Evolutionary conservation across 2,888 invertebrate species (phyloP).

Genomic region (Synergus itoensis): DNA sequence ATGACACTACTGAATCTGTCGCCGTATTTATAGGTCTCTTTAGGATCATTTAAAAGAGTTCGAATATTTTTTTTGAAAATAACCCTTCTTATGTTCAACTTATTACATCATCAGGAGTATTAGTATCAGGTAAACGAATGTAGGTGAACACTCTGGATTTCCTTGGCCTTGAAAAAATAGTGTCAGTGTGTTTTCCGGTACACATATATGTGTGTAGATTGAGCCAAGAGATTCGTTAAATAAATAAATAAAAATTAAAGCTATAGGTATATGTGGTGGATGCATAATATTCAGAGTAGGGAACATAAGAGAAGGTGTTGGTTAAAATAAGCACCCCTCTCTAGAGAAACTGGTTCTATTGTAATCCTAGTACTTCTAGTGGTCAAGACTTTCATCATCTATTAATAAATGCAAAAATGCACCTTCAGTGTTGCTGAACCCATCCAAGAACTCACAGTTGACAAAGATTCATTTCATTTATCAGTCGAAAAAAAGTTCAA

Average conservation of each 20-base stretch:
- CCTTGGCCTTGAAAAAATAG: conserved; percentile 13
- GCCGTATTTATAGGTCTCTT: conserved; percentile 14
- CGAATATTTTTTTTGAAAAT: neutral
- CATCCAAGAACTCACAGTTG: neutral
- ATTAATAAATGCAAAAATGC: neutral
- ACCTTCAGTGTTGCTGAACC: neutral
- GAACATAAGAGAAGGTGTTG: neutral
- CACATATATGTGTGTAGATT: neutral
- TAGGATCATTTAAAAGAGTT: neutral
- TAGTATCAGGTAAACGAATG: neutral
- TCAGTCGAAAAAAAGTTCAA: too few species aligned
- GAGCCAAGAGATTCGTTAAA: neutral
- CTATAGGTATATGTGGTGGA: neutral
- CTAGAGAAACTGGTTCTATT: neutral
- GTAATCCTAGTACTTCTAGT: neutral
- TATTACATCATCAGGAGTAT: conserved; percentile 11
- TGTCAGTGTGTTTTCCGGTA: neutral
- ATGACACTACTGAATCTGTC: conserved; percentile 18
- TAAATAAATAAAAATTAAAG: neutral
- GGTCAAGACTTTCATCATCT: conserved; percentile 2
- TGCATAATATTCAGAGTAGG: neutral
- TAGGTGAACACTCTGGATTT: conserved; percentile 1
- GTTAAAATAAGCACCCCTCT: neutral
- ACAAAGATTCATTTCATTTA: too few species aligned
- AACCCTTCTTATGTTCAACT: conserved; percentile 28